Evolutionary conservation across 2,888 invertebrate genomes (phyloP).

Genomic region (Sabatieria punctata): DNA sequence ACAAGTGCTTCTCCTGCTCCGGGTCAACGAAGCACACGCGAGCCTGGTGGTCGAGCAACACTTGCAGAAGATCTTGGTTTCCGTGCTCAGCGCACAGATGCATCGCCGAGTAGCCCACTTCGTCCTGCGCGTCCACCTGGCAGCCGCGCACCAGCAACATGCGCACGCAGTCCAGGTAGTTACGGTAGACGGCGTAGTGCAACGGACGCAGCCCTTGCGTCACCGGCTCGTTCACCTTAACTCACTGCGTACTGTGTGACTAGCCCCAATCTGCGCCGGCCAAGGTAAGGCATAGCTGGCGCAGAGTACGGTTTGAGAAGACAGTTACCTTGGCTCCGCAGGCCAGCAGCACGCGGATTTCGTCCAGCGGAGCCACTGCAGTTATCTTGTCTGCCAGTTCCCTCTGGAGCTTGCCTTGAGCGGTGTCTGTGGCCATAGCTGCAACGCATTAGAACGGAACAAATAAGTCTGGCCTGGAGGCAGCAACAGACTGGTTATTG

Average conservation of each 20-base stretch:
- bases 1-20: slow-evolving; percentile 28
- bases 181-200: slow-evolving; percentile 80
- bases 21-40: slow-evolving; percentile 18
- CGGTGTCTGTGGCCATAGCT: no score
- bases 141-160: slow-evolving; percentile 52
- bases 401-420: slow-evolving; percentile 35
- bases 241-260: no score
- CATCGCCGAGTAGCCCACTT: slow-evolving; percentile 69
- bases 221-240: slow-evolving; percentile 53
- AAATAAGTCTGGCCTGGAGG: no score
- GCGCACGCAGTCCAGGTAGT: slow-evolving; percentile 54
- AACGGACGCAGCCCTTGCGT: slow-evolving; percentile 69
- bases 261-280: no score
- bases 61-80: slow-evolving; percentile 31
- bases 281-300: no score
- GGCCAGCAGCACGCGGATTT: slow-evolving; percentile 63
- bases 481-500: no score
- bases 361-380: slow-evolving; percentile 64
- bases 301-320: no score
- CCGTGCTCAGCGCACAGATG: slow-evolving; percentile 64
- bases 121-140: slow-evolving; percentile 48
- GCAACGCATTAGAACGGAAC: no score
- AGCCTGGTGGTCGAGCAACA: slow-evolving; percentile 45
- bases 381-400: slow-evolving; percentile 78
- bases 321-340: slow-evolving; percentile 53